These are phyloP conservation scores for Gymnoscopelus microlampas DNA, from an alignment of 2,797 vertebrate species.

Conservation along the genomic window DNA sequence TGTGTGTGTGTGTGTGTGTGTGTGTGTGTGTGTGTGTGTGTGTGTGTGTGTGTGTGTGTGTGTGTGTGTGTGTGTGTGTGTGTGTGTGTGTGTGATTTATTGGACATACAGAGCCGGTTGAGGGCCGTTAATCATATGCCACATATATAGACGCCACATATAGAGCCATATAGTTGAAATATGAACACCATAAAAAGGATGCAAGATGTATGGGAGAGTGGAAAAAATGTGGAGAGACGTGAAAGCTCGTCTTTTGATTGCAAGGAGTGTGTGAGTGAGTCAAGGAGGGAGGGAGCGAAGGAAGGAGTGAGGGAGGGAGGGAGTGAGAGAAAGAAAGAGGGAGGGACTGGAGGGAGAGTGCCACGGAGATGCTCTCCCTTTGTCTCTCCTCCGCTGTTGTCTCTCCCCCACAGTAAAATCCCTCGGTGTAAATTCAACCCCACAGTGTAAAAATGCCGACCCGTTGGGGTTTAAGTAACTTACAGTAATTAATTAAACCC, in stretches of 20 bases:
- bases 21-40: constrained; percentile 65
- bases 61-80: constrained; percentile 63
- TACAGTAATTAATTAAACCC: too few species aligned
- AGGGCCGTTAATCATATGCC: constrained; percentile 69
- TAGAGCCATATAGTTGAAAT: constrained; percentile 73
- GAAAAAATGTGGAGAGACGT: constrained; percentile 49
- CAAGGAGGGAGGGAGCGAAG: neutral
- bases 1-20: constrained; percentile 64
- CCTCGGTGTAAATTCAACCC: too few species aligned
- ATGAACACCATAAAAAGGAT: constrained; percentile 73
- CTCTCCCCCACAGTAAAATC: neutral
- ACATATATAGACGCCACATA: constrained; percentile 68
- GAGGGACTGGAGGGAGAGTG: neutral
- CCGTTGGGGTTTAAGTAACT: too few species aligned
- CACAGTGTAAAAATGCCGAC: too few species aligned
- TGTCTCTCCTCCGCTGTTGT: constrained; percentile 19
- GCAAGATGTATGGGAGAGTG: constrained; percentile 60
- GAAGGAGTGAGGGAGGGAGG: neutral
- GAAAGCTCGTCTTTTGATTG: constrained; percentile 49
- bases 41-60: constrained; percentile 63
- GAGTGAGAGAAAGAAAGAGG: constrained; percentile 7
- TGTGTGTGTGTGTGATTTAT: constrained; percentile 72
- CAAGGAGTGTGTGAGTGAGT: neutral
- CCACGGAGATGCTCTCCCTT: neutral
- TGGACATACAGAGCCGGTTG: constrained; percentile 61